Conservation (phyloP, 2,888 invertebrate species). For the Drosophila ezoana region DNA sequence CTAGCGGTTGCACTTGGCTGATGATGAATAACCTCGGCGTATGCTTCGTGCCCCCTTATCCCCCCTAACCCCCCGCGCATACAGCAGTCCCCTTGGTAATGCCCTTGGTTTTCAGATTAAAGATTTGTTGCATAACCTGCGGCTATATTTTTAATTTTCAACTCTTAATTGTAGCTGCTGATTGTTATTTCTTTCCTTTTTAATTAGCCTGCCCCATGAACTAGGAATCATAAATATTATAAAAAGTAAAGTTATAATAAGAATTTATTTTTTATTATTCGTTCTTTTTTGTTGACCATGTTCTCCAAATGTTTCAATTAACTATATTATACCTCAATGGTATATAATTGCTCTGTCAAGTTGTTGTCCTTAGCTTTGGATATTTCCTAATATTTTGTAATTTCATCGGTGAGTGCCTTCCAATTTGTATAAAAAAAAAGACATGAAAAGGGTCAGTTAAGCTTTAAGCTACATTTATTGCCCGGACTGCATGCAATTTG, state of each 20-base stretch:
- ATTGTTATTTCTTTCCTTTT: conserved; percentile 7
- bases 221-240: background rate
- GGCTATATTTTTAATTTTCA: conserved; percentile 58
- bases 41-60: conserved; percentile 33
- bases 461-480: no score
- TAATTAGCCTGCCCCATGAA: conserved; percentile 29
- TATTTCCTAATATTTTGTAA: no score
- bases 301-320: no score
- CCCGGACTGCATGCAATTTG: no score
- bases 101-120: conserved; percentile 7
- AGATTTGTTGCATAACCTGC: conserved; percentile 39
- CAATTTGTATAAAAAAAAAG: no score
- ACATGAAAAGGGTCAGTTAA: no score
- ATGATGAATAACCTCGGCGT: conserved; percentile 76
- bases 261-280: background rate
- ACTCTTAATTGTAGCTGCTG: conserved; percentile 41
- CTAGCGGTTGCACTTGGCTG: conserved; percentile 77
- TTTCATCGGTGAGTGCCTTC: no score
- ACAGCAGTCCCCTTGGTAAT: background rate
- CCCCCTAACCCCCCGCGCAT: background rate
- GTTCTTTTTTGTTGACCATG: no score
- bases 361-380: no score
- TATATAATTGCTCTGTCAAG: no score
- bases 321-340: no score
- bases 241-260: background rate